Evolutionary conservation across 2,888 invertebrate genomes (phyloP), one percentile per base, ranked within the genome.

Genomic region (Drosophila anomalata): DNA sequence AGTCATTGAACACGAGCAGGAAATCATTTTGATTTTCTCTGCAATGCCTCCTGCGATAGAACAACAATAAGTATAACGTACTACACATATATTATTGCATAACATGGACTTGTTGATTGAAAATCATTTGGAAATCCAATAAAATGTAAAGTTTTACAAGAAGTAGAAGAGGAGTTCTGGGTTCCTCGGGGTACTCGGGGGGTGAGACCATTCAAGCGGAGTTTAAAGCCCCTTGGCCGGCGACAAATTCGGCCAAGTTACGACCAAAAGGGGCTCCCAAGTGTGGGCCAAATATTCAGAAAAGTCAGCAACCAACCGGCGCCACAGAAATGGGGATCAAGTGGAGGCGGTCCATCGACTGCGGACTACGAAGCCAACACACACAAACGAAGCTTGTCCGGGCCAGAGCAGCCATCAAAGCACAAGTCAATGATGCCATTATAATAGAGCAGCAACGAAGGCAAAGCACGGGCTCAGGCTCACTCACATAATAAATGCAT

Each of bases 61-160:
- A 67, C 66, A 78, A 84, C 73, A 79, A 76, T 79, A 79, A 76
- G 67, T 65, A 46, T 66, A 39, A 51, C 56, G 31, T 50, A 50
- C 44, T 80, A 76, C 42, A 42, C 41, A 42, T 42, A 42, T 9
- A 74, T 75, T 87, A 63, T 73, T 81, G 76, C 61, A 60, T 81
- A 75, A 82, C 67, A 78, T 76, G 79, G 76, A 89, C 81, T 89
- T 87, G 87, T 87, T 87, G 88, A 83, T 83, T 78, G 66, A 77
- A 83, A 86, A 81, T 83, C 79, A 87, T 84, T 80, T 77, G 72
- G 76, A 78, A 73, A 84, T 79, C 78, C 76, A 87, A 87, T 87
- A 83, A 88, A 87, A 72, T 75, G 63, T 75, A 69, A 78, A 72
- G 62, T 82, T 82, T 79, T 77, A 81, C 74, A 71, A 53, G 61